A percentile compares a stretch with the other conserved stretches of the same genome.
These are phyloP conservation scores for Petrocephalus schoutedeni DNA, from an alignment of 2,797 vertebrate genomes.

Conservation along the genomic window DNA sequence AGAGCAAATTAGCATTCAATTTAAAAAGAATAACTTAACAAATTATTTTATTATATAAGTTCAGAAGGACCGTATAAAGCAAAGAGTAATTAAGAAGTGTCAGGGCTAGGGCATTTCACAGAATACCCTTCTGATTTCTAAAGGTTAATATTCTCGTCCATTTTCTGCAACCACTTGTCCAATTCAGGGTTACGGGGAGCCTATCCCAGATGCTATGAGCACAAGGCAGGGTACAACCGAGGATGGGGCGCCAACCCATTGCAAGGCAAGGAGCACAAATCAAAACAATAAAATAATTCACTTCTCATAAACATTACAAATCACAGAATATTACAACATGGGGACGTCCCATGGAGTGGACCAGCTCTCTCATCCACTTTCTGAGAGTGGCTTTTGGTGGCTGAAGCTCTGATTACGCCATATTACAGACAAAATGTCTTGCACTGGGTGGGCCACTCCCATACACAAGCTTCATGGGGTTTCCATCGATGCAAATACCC, in stretches of 20 bases:
- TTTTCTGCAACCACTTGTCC: too few relatives aligned
- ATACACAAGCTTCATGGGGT: not conserved
- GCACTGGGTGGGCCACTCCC: not conserved
- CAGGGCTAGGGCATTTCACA: not conserved
- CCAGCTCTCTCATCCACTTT: not conserved
- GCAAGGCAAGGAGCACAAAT: not conserved
- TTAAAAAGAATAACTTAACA: not conserved
- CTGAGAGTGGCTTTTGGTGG: not conserved
- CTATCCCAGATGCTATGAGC: too few relatives aligned
- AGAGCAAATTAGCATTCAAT: not conserved
- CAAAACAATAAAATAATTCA: not conserved
- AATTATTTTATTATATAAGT: not conserved
- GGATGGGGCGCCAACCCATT: too few relatives aligned
- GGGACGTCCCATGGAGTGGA: not conserved
- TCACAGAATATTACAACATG: not conserved
- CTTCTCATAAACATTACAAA: not conserved
- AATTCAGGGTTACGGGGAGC: too few relatives aligned
- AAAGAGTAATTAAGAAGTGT: not conserved
- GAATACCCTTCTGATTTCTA: not conserved
- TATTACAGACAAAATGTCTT: not conserved
- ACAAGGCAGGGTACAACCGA: too few relatives aligned
- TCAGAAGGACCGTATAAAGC: not conserved
- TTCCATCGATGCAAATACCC: not conserved
- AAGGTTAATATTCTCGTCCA: not conserved
- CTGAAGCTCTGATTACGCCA: not conserved